A percentile compares a stretch with the other conserved stretches of the same genome.
These are phyloP conservation scores for Ptychoptera albimana DNA, from an alignment of 2,888 invertebrate species.

Conservation along the genomic window DNA sequence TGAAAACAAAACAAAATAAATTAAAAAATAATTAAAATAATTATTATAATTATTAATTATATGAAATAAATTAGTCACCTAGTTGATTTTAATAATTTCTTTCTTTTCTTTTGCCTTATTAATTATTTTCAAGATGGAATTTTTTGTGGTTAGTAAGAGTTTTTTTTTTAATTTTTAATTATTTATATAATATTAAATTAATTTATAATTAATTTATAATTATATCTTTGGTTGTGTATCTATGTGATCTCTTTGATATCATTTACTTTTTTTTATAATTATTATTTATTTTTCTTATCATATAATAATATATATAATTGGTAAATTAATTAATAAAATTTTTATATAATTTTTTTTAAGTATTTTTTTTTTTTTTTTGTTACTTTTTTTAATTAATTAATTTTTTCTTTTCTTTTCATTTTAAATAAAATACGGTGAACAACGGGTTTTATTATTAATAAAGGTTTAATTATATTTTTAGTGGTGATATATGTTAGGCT, in stretches of 20 bases:
- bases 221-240: not conserved
- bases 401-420: slow-evolving; percentile 8
- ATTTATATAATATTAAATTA: not conserved
- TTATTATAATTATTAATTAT: too few species aligned
- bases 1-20: too few species aligned
- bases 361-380: not conserved
- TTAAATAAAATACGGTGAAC: slow-evolving; percentile 13
- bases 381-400: not conserved
- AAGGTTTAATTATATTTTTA: slow-evolving; percentile 16
- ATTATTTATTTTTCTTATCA: not conserved
- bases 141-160: too few species aligned
- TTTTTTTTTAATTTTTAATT: not conserved
- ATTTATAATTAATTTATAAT: not conserved
- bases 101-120: not conserved
- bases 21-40: too few species aligned
- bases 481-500: slow-evolving; percentile 27
- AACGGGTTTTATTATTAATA: too few species aligned
- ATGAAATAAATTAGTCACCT: not conserved
- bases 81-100: not conserved
- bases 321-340: not conserved
- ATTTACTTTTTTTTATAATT: not conserved
- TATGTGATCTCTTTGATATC: not conserved
- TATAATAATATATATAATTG: not conserved
- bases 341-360: not conserved
- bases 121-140: not conserved